Conservation (phyloP, 2,888 invertebrate species). For the Petrolisthes manimaculis region DNA sequence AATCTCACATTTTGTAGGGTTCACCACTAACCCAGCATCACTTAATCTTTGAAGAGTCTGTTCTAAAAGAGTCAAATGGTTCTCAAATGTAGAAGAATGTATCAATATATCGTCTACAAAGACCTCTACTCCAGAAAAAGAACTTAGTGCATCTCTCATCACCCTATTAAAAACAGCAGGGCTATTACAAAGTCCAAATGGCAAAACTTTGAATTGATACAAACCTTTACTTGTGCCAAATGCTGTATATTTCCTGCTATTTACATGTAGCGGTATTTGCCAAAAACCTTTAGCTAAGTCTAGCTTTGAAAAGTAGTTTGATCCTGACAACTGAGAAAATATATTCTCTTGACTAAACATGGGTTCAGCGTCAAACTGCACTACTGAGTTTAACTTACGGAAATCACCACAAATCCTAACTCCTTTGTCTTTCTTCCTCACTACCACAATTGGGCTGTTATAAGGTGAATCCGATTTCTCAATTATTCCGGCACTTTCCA, state of each 20-base stretch:
- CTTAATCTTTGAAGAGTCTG: too few species aligned
- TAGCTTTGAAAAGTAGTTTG: slow-evolving; percentile 6
- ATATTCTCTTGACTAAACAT: too few species aligned
- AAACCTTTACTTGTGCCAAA: slow-evolving; percentile 7
- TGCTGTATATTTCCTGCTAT: not conserved
- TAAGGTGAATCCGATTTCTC: too few species aligned
- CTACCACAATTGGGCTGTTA: too few species aligned
- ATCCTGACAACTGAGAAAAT: not conserved
- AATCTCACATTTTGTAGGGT: too few species aligned
- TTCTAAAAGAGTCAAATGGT: not conserved
- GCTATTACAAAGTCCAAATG: slow-evolving; percentile 6
- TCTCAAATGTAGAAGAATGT: not conserved
- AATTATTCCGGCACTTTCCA: too few species aligned
- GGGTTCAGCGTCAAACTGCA: too few species aligned
- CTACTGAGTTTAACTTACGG: too few species aligned
- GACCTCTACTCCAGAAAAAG: not conserved
- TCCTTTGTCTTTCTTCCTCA: too few species aligned
- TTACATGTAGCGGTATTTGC: slow-evolving; percentile 6
- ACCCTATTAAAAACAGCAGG: too few species aligned
- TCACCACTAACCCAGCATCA: not conserved
- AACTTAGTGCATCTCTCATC: not conserved
- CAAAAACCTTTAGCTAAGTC: not conserved
- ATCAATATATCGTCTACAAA: slow-evolving; percentile 18
- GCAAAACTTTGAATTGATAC: slow-evolving; percentile 5
- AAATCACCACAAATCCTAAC: too few species aligned